Evolutionary conservation across 2,113 vertebrate genomes (phyloP), one percentile per base, ranked within the genome.

Genomic region (Irena cyanogastra): DNA sequence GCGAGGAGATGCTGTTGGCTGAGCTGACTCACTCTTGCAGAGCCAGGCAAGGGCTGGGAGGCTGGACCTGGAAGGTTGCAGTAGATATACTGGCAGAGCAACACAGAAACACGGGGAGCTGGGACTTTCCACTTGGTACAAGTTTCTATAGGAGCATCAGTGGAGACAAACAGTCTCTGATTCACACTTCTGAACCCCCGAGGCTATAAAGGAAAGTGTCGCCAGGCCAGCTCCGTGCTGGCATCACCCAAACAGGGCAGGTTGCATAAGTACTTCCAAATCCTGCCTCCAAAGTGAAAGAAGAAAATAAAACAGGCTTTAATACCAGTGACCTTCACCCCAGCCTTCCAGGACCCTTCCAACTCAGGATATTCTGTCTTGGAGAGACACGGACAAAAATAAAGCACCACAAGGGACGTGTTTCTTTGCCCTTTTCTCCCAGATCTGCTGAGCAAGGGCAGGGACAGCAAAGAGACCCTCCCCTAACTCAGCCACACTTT

Each of bases 21-120:
- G 95, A 95, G 95, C 88, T 94, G 92, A 93, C 88, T 90, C 92
- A 87, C 85, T 90, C 75, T 82, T 91, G 95, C 96, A 94, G 90
- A 94, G 92, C 92, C 85, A 88, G 71, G 92, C 85, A 53, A 60
- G 65, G 74, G 82, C 78, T 75, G 78, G 89, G 24, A 95, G 94
- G 89, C 68, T 95, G 94, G 90, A 93, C 72, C 42, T 59, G 65
- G 57, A 83, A 84, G 74, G 76, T 3, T 94, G 89, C 83, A 90
- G 96, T 74, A 93, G 80, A 78, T 65, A 22, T 7, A 53, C 72
- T 70, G 83, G 84, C 93, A 94, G 21, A 93, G 66, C 69, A 83
- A 33, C 72, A 66, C 72, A 70, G 49, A 33, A 83, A 60, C 63
- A 54, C 75, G 1, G 26, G 7, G 53, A 83, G 56, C 41, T 4